A percentile compares a stretch with the other conserved stretches of the same genome.
Conservation (phyloP, 2,113 vertebrate genomes). For the Apteryx owenii region DNA sequence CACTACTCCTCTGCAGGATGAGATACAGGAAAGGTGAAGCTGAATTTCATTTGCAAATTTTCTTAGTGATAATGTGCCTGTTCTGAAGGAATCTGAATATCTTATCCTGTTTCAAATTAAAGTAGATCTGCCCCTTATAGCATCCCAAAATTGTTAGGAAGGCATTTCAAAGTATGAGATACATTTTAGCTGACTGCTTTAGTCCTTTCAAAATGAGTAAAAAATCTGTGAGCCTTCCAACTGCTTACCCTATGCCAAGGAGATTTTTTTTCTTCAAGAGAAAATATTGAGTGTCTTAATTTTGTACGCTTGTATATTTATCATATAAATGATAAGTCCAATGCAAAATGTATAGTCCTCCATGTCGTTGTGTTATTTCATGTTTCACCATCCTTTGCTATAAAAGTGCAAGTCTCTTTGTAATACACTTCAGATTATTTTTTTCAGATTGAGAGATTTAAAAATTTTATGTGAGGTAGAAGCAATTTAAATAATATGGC, state of each 20-base stretch:
- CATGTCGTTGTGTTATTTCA: not conserved
- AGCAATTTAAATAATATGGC: slow-evolving; percentile 11
- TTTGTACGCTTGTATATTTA: slow-evolving; percentile 1
- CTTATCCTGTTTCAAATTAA: not conserved
- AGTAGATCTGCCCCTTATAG: not conserved
- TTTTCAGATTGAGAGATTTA: not conserved
- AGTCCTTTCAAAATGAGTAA: not conserved
- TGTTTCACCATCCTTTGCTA: not conserved
- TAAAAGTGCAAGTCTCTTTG: not conserved
- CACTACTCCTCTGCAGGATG: not conserved
- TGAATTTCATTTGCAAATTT: not conserved
- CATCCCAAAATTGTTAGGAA: not conserved
- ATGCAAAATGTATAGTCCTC: slow-evolving; percentile 9
- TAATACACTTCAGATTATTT: not conserved
- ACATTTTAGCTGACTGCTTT: not conserved
- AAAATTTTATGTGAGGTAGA: not conserved
- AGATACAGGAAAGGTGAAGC: not conserved
- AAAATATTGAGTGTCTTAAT: not conserved
- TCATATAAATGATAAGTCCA: not conserved
- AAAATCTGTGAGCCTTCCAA: not conserved
- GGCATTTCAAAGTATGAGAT: not conserved
- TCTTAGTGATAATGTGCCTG: not conserved
- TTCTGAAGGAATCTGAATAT: not conserved
- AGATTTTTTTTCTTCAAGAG: not conserved
- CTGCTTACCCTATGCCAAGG: not conserved